phyloP scores from a whole-genome alignment of 2,888 invertebrate genomes.

The Sturmia bella region DNA sequence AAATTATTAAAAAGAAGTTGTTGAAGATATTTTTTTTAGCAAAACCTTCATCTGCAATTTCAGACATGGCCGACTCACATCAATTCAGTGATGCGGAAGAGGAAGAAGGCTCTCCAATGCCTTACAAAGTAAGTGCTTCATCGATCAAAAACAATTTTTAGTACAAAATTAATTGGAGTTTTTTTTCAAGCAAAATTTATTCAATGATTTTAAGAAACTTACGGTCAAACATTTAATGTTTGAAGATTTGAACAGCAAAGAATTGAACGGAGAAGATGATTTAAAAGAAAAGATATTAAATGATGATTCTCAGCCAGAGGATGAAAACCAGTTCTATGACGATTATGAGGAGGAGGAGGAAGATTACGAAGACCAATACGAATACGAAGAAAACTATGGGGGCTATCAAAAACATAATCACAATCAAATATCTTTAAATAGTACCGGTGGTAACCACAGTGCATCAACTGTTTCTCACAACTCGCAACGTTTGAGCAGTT shows the following conservation, averaged over 20 bases:
- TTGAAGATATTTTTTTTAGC: too few species aligned
- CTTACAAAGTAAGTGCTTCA: constrained; percentile 56
- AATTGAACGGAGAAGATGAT: constrained; percentile 62
- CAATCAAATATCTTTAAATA: constrained; percentile 53
- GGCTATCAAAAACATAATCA: constrained; percentile 79
- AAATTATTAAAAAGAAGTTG: too few species aligned
- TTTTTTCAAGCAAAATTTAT: constrained; percentile 73
- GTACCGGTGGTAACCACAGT: constrained; percentile 25
- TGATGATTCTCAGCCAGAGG: constrained; percentile 33
- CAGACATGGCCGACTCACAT: constrained; percentile 73
- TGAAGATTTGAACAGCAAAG: constrained; percentile 71
- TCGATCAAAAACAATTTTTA: neutral
- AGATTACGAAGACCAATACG: constrained; percentile 74
- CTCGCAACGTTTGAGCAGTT: constrained; percentile 85
- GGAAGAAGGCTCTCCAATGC: constrained; percentile 72
- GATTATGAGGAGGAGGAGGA: constrained; percentile 74
- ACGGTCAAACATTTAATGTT: constrained; percentile 77
- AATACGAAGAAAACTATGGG: constrained; percentile 78
- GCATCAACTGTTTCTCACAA: neutral
- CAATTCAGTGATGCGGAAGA: constrained; percentile 81
- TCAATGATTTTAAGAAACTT: constrained; percentile 74
- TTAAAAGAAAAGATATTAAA: constrained; percentile 64
- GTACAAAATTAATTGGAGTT: neutral
- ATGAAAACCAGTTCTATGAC: constrained; percentile 70
- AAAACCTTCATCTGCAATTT: neutral